Base-by-base conservation (phyloP, 2,888 invertebrate species). In the Rhagonycha fulva region DNA sequence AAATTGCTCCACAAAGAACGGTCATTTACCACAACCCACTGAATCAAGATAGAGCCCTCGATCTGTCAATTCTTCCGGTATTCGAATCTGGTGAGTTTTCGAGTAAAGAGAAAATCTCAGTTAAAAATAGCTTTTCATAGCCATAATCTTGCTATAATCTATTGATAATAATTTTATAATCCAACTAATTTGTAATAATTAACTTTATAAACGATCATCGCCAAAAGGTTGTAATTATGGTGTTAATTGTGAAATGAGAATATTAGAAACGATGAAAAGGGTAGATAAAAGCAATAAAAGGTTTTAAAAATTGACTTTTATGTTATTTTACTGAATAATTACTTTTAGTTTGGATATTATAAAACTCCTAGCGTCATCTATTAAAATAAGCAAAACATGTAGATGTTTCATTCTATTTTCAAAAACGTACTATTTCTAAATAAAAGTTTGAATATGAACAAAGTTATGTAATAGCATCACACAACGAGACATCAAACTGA, bases 381-480 rank as follows among this genome's bases (percentile, higher is more conserved):
- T 47, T 12, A 47, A 47, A 47, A 47, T 47, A 9, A 47, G 47
- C n/a, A 47, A 47, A 47, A 2, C n/a, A 9, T 9, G n/a, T 47
- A n/a, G 2, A 47, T 47, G n/a, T n/a, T 47, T n/a, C n/a, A 2
- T 47, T 47, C n/a, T n/a, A 47, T 47, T 47, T 47, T 5, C n/a
- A 32, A 32, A 32, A 5, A 32, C 32, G 11, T 12, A 12, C 47
- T n/a, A 47, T 47, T n/a, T n/a, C n/a, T 47, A n/a, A 47, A 47
- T 32, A 32, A 47, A 47, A 47, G 47, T 47, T 47, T 7, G n/a
- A 7, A 47, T 30, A 70, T 62, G 70, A 70, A 72, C 71, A 66
- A 72, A 72, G 47, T 72, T 67, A 60, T 47, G 47, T 67, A 72
- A 72, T 72, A 47, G 47, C 66, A 71, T 71, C 63, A 47, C 66